phyloP scores from a whole-genome alignment of 1,140 invertebrate species.

The Drosophila punjabiensis region DNA sequence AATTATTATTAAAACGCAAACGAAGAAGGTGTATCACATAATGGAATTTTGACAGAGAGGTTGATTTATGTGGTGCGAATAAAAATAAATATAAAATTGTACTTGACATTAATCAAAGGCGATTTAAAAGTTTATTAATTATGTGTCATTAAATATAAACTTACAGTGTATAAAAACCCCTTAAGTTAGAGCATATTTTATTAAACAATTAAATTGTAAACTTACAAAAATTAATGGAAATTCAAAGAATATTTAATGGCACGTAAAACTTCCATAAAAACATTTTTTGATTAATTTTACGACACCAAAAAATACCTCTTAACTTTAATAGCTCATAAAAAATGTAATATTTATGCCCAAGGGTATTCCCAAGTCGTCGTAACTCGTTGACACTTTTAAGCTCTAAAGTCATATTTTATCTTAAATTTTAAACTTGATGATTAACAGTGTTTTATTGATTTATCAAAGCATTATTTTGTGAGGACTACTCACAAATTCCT shows the following conservation, averaged over 20 bases:
- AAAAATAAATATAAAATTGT: slow-evolving; percentile 2
- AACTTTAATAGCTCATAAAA: not conserved
- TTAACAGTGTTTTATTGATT: slow-evolving; percentile 30
- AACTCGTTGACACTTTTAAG: not conserved
- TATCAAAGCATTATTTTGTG: slow-evolving; percentile 20
- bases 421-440: slow-evolving; percentile 24
- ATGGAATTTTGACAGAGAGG: slow-evolving; percentile 12
- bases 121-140: not conserved
- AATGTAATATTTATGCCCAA: not conserved
- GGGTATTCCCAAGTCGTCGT: slow-evolving; percentile 9
- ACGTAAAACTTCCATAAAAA: not conserved
- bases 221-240: not conserved
- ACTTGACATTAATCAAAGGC: not conserved
- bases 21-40: slow-evolving; percentile 12
- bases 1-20: slow-evolving; percentile 28
- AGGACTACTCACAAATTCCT: slow-evolving; percentile 21
- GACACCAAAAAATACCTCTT: not conserved
- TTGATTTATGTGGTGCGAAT: slow-evolving; percentile 31
- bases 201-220: not conserved
- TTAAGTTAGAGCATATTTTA: not conserved
- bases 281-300: not conserved
- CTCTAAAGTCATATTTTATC: slow-evolving; percentile 15
- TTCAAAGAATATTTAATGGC: not conserved
- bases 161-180: not conserved
- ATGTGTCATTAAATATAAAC: not conserved